Base-by-base conservation (phyloP, 2,888 invertebrate genomes). In the Cylloceria caligata region DNA sequence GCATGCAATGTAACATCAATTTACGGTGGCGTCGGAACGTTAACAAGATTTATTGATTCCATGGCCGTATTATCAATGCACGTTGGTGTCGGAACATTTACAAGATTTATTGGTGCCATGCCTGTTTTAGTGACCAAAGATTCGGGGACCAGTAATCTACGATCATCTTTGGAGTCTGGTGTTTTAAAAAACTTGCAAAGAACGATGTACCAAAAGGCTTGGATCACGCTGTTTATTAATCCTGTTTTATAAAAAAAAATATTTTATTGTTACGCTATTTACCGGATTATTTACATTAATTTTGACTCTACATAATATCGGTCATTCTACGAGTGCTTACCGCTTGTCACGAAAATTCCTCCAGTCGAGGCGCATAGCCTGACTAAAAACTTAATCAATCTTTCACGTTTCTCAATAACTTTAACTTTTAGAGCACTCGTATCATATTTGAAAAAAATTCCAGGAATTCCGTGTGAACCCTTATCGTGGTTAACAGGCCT, bases 401-500 rank as follows among this genome's bases (percentile, higher is more conserved):
- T 95, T 86, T 97, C 97, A 78, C 96, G 94, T 89, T 97, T 96
- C 90, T 97, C 97, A 71, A 94, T 95, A 0, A 98, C 96, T 90
- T 95, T 95, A 5, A 99, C 96, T 93, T 97, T 97, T 57, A 99
- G 93, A 0, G 98, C 97, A 19, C 98, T 97, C 93, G 98, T 96
- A 89, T 99, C 98, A 92, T 99, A 99, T 92, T 98, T 98, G 88
- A 99, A 96, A 92, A 97, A 99, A 85, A 99, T 96, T 24, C 99
- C 99, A 0, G 99, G 97, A 21, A 97, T 96, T 0, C 99, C 99
- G 90, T 98, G 98, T 16, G 98, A 98, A 30, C 98, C 98, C 90
- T 95, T 94, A 34, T 93, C 93, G 74, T 95, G 95, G 88, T 95
- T 94, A 71, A 99, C 96, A 1, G 96, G 96, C 85, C 99, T 94